Base-by-base conservation (phyloP, 2,888 invertebrate species). In the Onthophagus sagittarius region DNA sequence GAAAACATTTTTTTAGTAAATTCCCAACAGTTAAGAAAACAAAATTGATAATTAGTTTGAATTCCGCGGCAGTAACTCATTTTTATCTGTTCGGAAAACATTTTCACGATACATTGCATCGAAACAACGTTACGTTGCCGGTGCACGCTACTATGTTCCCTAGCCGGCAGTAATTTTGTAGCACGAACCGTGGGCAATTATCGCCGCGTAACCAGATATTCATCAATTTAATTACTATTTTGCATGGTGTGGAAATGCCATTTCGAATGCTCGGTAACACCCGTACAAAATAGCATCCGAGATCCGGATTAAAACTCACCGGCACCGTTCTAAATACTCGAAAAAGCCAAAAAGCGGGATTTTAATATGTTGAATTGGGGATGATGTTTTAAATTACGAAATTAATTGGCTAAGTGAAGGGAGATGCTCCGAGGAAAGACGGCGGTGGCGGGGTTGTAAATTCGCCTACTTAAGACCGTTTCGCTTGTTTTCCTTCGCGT, bases 141-240 rank as follows among this genome's bases (percentile, higher is more conserved):
- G 39, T 53, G 39, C 39, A 53, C 39, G 39, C 39, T 53, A 53
- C 4, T 53, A 7, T 53, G 39, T 4, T 53, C 39, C 39, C 39
- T 11, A 53, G 39, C 39, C 39, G 39, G 11, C 39, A 11, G 39
- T 53, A 53, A 53, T 53, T 53, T 53, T 53, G 39, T 23, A 67
- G 32, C 67, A 67, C 67, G 67, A 67, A 67, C 32, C 13, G 23
- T 32, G 32, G 31, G 32, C 67, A 67, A 67, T 67, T 67, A 67
- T 67, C 67, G 67, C 67, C 67, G 67, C 31, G 31, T 67, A 67
- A 67, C 67, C 23, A 67, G 67, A 67, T 67, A 67, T 67, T 31
- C n/a, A 67, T 67, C 67, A 67, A 67, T 67, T 67, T 67, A 67
- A 67, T 67, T 67, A 67, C 67, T 31, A 23, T 67, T 67, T 67